Percentiles rank a stretch among this genome's conserved stretches.
phyloP scores from a whole-genome alignment of 1,140 invertebrate genomes.

The Bombus confusus region DNA sequence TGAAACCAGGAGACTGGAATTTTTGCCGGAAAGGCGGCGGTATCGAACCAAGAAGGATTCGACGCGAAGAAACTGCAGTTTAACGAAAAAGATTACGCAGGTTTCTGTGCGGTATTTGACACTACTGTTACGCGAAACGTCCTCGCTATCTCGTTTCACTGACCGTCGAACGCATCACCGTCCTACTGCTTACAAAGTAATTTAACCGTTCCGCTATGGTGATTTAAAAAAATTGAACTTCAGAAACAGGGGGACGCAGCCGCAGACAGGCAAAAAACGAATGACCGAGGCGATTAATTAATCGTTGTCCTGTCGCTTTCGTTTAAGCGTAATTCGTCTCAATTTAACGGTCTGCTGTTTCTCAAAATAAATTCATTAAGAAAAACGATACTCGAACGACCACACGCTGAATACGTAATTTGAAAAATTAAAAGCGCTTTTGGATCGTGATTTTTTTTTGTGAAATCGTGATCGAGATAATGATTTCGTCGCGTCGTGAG shows the following conservation, averaged over 20 bases:
- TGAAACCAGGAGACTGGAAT: no score
- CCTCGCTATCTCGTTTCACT: slow-evolving; percentile 51
- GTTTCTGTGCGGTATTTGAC: slow-evolving; percentile 18
- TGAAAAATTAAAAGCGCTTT: no score
- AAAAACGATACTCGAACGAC: no score
- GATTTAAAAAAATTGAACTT: background rate
- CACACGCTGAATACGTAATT: no score
- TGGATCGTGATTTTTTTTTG: no score
- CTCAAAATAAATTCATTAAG: slow-evolving; percentile 35
- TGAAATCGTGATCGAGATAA: background rate
- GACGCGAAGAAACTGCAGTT: background rate
- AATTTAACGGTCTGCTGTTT: slow-evolving; percentile 36
- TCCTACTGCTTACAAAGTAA: background rate
- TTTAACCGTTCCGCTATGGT: background rate
- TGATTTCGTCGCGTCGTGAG: slow-evolving; percentile 20
- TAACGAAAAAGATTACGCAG: background rate
- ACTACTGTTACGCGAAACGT: slow-evolving; percentile 18
- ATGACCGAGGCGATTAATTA: slow-evolving; percentile 26
- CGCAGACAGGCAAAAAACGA: slow-evolving; percentile 18
- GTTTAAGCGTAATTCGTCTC: slow-evolving; percentile 39
- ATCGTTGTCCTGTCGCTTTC: slow-evolving; percentile 9
- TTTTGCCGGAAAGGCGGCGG: no score
- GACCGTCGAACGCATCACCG: background rate
- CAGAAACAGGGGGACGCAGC: background rate
- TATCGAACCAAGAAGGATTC: no score